Base-by-base conservation (phyloP, 2,888 invertebrate species). In the Tipula confusa region DNA sequence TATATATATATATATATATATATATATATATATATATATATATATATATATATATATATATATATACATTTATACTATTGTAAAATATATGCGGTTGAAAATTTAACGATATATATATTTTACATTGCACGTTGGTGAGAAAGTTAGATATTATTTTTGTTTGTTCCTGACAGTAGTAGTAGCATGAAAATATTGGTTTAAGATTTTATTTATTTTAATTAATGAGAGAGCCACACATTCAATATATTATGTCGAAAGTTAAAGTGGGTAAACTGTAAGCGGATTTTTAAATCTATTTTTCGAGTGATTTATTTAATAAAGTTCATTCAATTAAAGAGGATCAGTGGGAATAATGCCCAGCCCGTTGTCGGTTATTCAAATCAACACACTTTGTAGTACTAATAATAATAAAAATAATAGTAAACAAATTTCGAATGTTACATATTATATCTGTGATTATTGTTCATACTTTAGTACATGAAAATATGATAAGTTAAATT, bases 401-500 rank as follows among this genome's bases (percentile, higher is more conserved):
- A 11, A 13, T 31, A n/a, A 15, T 36, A 15, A 36, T 29, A 38
- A 28, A 18, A 38, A 28, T 28, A 79, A 3, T 81, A 31, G 29
- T 64, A 29, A 80, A 79, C 29, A 31, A 31, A 13, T 31, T 64
- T 83, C 83, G 81, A 29, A 48, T 84, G 85, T 85, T 83, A 83
- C 85, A 85, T 90, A 89, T n/a, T n/a, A n/a, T 84, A 88, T 88
- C 84, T 90, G 89, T 85, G 88, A 88, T 84, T 89, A 88, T 85
- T 90, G 89, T 86, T 87, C 87, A 84, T 90, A 89, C 85, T 87
- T 87, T 84, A 90, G 90, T 86, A 88, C 89, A 83, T 90, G 89
- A 90, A 89, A 89, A 84, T 90, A 89, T 85, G 89, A 90, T 86
- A 89, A 90, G 86, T 85, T 90, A 85, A 90, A 90, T 86, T 86